phyloP scores from a whole-genome alignment of 2,797 vertebrate species.

The Enteromius viviparus region DNA sequence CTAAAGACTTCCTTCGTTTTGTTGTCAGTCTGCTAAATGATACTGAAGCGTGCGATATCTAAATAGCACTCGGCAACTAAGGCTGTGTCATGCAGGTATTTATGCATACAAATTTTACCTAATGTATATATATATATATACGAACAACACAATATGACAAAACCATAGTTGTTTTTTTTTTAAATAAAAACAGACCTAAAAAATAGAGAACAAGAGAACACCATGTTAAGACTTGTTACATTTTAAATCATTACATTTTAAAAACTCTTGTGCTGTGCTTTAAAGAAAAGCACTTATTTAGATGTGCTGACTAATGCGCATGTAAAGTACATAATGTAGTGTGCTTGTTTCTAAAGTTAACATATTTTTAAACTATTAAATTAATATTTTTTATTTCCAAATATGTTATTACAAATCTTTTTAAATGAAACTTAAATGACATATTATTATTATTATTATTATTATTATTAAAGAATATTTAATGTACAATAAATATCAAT shows the following conservation, averaged over 20 bases:
- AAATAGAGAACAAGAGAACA: background rate
- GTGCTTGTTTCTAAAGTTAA: background rate
- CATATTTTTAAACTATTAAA: background rate
- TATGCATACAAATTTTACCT: background rate
- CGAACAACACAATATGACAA: background rate
- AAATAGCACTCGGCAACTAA: background rate
- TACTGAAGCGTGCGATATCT: background rate
- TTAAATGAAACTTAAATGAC: background rate
- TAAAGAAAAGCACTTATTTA: background rate
- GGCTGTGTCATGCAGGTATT: background rate
- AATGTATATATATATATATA: rapidly evolving
- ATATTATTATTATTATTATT: background rate
- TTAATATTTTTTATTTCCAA: background rate
- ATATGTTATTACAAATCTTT: background rate
- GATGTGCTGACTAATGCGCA: background rate
- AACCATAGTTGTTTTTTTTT: background rate
- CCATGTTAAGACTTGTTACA: background rate
- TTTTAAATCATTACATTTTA: background rate
- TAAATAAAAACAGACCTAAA: background rate
- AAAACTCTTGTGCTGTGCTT: background rate
- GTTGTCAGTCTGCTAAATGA: constrained; percentile 16
- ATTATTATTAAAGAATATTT: background rate
- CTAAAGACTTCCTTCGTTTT: background rate
- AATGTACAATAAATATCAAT: too few relatives aligned
- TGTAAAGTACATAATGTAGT: background rate